phyloP scores from a whole-genome alignment of 2,888 invertebrate species.

The Eumacrocentrus americanus region DNA sequence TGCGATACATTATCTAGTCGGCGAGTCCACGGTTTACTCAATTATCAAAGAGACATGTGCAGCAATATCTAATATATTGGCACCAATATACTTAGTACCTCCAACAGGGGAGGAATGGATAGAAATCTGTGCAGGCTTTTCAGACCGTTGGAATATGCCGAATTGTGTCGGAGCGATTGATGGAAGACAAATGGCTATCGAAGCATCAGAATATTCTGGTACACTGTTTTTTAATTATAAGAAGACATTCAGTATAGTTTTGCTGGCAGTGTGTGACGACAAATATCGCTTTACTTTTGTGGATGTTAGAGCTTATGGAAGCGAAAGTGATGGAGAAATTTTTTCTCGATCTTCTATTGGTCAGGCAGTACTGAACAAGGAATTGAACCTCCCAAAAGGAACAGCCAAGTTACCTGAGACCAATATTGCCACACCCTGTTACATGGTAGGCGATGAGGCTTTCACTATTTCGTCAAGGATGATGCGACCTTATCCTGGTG shows the following conservation, averaged over 20 bases:
- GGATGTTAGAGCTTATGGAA: conserved; percentile 15
- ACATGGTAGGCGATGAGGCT: not conserved
- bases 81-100: not conserved
- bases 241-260: conserved; percentile 22
- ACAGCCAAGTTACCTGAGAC: not conserved
- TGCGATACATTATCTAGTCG: not conserved
- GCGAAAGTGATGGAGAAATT: no score
- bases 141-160: conserved; percentile 17
- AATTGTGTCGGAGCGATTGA: conserved; percentile 29
- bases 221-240: conserved; percentile 32
- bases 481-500: not conserved
- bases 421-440: not conserved
- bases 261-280: conserved; percentile 22
- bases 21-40: not conserved
- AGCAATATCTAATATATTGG: not conserved
- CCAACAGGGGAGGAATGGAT: conserved; percentile 14
- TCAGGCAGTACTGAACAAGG: not conserved
- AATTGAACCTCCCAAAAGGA: not conserved
- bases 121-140: conserved; percentile 9
- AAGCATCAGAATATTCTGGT: conserved; percentile 20
- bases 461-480: not conserved
- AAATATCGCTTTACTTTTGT: conserved; percentile 13
- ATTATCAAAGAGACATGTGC: not conserved
- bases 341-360: no score
- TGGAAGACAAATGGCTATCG: conserved; percentile 27